Evolutionary conservation across 2,888 invertebrate genomes (phyloP).

Genomic region (Mimachlamys varia): DNA sequence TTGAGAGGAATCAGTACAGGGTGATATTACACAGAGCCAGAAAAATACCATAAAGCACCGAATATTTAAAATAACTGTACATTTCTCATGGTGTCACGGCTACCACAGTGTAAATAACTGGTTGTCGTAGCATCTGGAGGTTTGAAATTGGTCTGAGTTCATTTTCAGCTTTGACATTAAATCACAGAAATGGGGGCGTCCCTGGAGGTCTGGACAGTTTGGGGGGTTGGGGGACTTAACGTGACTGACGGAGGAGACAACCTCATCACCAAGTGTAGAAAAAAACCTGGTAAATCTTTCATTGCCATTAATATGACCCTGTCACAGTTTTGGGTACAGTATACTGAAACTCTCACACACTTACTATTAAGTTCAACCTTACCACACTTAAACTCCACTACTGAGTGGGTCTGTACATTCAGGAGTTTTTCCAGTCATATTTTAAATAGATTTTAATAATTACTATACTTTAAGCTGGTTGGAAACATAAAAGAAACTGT

Average conservation of each 20-base stretch:
- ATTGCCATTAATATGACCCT: not conserved
- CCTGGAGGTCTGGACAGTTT: too few species aligned
- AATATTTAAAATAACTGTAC: not conserved
- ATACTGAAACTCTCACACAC: too few species aligned
- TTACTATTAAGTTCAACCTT: too few species aligned
- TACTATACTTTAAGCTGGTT: not conserved
- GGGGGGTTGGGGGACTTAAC: too few species aligned
- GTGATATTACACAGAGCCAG: not conserved
- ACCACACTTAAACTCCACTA: not conserved
- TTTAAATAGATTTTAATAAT: not conserved
- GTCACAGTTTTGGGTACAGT: not conserved
- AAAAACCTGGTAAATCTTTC: not conserved
- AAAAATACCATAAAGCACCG: not conserved
- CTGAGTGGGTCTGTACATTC: too few species aligned
- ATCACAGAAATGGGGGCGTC: too few species aligned
- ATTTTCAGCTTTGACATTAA: too few species aligned
- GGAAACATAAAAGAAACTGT: conserved; percentile 9
- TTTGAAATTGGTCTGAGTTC: not conserved
- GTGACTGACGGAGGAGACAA: not conserved
- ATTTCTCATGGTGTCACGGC: not conserved
- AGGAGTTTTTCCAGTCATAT: not conserved
- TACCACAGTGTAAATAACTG: not conserved
- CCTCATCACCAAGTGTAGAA: not conserved
- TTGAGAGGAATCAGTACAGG: not conserved
- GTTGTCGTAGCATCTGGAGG: not conserved